phyloP scores from a whole-genome alignment of 2,797 vertebrate species.

The Peromyscus melanophrys region DNA sequence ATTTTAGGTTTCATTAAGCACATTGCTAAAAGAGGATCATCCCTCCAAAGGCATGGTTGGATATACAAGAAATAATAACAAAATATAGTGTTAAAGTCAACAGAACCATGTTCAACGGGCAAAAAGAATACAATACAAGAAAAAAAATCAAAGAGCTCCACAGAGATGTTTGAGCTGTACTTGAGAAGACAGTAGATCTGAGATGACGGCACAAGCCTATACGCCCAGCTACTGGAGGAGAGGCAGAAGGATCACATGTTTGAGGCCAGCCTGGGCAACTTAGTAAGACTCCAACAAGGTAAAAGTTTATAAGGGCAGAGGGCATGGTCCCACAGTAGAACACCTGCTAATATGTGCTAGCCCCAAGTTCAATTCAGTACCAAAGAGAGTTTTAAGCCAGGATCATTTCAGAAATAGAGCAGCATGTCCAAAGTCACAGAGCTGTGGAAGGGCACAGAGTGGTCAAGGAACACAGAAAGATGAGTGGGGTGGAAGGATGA shows the following conservation, averaged over 20 bases:
- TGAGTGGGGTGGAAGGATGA: not conserved
- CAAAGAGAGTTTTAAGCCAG: not conserved
- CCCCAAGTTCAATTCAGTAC: no score
- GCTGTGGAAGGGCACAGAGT: not conserved
- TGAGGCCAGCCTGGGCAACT: not conserved
- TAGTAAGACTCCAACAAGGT: not conserved
- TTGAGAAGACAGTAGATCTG: constrained; percentile 5
- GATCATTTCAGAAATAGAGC: constrained; percentile 1
- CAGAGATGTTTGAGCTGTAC: constrained; percentile 35
- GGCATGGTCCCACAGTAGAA: not conserved
- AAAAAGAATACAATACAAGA: not conserved
- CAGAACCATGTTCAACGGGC: not conserved
- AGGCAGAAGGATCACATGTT: not conserved
- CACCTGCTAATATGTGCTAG: not conserved
- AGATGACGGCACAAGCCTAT: not conserved
- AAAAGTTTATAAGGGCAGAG: not conserved
- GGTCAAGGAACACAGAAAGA: not conserved
- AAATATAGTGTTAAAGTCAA: not conserved
- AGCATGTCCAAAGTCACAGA: not conserved
- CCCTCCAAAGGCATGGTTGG: not conserved
- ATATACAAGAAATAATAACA: not conserved
- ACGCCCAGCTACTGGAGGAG: not conserved
- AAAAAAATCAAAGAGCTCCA: constrained; percentile 26
- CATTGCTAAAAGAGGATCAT: not conserved
- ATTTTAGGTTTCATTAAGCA: constrained; percentile 28